Evolutionary conservation across 2,797 vertebrate species (phyloP), one percentile per base, ranked within the genome.

Genomic region (Heteromormyrus szaboi): DNA sequence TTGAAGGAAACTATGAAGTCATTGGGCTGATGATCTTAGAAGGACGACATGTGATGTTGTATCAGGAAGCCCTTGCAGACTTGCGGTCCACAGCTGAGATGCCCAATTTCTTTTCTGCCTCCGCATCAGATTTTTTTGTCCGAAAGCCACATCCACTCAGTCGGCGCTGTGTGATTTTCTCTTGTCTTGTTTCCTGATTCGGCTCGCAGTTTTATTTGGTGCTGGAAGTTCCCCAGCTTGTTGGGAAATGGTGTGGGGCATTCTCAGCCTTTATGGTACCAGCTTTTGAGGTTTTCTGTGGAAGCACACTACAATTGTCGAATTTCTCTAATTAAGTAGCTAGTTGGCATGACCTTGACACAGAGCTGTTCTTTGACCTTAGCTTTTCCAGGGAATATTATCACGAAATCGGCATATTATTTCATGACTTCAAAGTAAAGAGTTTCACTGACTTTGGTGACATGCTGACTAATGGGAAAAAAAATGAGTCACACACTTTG

Each of bases 151-250:
- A 81, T 53, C n/a, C 14, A 19, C 51, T 12, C n/a, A 12, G 65
- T 68, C 12, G 4, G 37, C 72, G 2, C 65, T n/a, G 33, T 0
- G 19, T n/a, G 85, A 29, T 50, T 37, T 46, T 56, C 88, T n/a
- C 2, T 33, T 41, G 85, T 90, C 48, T 56, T 86, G 88, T 91
- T 90, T 93, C 90, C 91, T 85, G 37, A 88, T 83, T 68, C 83
- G 89, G 91, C 90, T 46, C 4, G 85, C 11, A 86, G 72, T 56
- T 92, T 93, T 88, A 90, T 0, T 56, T 87, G 89, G 93, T 46
- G 94, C 93, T 94, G 94, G 94, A 95, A 94, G 93, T 93, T 85
- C 89, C 62, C 91, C 0, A 62, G 51, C 88, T 90, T 48, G 89
- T 85, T 86, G 89, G 59, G 81, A 91, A 76, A 88, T 87, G 68